These are phyloP conservation scores for Halictus ligatus DNA, from an alignment of 2,888 invertebrate genomes.

Conservation along the genomic window DNA sequence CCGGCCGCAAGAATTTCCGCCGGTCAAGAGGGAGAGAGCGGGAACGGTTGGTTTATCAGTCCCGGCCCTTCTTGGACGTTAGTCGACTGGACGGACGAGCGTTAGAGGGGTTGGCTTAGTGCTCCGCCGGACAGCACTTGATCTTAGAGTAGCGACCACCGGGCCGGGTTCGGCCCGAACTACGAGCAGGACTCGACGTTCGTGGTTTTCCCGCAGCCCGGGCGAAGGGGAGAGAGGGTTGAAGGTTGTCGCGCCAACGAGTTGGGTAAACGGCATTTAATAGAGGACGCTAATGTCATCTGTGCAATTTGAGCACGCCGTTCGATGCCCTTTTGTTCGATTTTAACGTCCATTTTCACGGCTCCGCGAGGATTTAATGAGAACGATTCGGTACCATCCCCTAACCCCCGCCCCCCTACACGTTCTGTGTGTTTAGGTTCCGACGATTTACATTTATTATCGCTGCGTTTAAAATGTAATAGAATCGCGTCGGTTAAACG, in stretches of 20 bases:
- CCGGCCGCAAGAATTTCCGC: conserved; percentile 81
- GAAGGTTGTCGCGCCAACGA: conserved; percentile 78
- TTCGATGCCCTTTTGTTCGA: conserved; percentile 53
- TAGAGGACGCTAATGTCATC: conserved; percentile 74
- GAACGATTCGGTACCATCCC: background rate
- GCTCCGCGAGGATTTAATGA: background rate
- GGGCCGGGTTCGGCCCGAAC: conserved; percentile 77
- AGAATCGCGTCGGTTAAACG: background rate
- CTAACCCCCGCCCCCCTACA: background rate
- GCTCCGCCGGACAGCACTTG: conserved; percentile 80
- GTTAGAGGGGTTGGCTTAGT: conserved; percentile 71
- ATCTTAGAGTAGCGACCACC: conserved; percentile 81
- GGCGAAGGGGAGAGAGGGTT: conserved; percentile 66
- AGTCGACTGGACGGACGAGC: conserved; percentile 73
- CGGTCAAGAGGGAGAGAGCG: conserved; percentile 71
- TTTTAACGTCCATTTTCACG: background rate
- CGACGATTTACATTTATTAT: conserved; percentile 11
- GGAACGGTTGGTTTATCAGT: conserved; percentile 81
- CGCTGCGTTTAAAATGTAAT: background rate
- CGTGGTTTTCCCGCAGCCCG: conserved; percentile 77
- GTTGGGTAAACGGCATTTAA: conserved; percentile 81
- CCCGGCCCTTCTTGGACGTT: conserved; percentile 73
- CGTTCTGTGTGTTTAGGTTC: background rate
- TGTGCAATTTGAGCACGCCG: conserved; percentile 47
- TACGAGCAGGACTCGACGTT: conserved; percentile 75